phyloP scores from a whole-genome alignment of 2,113 vertebrate genomes.

The Hylia prasina region DNA sequence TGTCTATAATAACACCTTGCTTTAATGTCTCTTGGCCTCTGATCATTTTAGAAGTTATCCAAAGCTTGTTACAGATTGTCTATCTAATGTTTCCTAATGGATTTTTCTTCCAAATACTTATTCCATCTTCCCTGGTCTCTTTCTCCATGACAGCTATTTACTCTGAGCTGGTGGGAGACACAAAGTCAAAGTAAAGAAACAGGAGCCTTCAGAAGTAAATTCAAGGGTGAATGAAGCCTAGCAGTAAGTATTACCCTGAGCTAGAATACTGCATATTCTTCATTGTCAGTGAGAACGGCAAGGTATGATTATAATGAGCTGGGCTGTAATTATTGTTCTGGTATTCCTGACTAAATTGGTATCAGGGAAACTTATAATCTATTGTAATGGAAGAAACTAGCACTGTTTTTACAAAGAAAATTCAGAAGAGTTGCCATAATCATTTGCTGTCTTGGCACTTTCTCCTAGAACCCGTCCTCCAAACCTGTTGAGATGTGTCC shows the following conservation, averaged over 20 bases:
- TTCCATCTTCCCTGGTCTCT: background rate
- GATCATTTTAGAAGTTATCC: background rate
- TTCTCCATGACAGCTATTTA: background rate
- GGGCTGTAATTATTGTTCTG: background rate
- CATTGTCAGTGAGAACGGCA: background rate
- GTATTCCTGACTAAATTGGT: background rate
- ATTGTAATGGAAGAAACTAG: constrained; percentile 33
- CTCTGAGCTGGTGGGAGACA: background rate
- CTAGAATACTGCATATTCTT: background rate
- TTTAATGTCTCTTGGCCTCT: background rate
- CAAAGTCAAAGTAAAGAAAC: background rate
- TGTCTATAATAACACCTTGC: background rate
- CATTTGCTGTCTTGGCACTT: constrained; percentile 22
- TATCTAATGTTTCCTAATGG: background rate
- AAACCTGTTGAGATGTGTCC: constrained; percentile 58
- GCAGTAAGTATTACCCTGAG: background rate
- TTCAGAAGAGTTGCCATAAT: constrained; percentile 43
- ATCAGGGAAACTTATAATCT: background rate
- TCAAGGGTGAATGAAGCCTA: background rate
- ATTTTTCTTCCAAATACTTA: background rate
- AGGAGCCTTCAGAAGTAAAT: background rate
- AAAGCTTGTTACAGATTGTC: background rate
- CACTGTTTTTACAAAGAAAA: constrained; percentile 42
- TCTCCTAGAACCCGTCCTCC: constrained; percentile 49
- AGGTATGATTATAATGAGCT: background rate